Evolutionary conservation across 1,140 invertebrate genomes (phyloP), one percentile per base, ranked within the genome.

Genomic region (Nasonia longicornis): DNA sequence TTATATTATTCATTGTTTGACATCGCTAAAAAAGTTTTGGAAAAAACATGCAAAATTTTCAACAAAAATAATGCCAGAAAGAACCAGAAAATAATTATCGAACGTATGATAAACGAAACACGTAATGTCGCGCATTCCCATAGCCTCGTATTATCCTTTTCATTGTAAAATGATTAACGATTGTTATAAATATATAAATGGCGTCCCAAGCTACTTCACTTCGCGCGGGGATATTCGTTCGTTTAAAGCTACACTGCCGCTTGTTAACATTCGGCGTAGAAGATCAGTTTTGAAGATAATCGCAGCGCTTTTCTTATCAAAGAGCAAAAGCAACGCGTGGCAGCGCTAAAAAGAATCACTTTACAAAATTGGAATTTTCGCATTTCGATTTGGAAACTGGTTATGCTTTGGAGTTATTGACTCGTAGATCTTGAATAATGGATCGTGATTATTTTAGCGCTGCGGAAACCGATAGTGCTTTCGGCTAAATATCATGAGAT

Each of bases 151-250:
- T 71, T 64, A 35, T 66, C 16, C 64, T 64, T 70, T 29, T 6
- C 45, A 71, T 79, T 64, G 70, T 80, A 81, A 83, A 87, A 86
- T 82, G 83, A 83, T 83, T 86, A 86, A 86, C 79, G 77, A 85
- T 85, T 83, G 66, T 87, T 87, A 87, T 86, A 87, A 87, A 87
- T 87, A 87, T 87, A 87, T 84, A 87, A 87, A 87, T 83, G 83
- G 45, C 42, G 16, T 16, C 20, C 45, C 22, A 58, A 75, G 38
- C 58, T 69, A 69, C 14, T 48, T 11, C 8, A 67, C 12, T 8
- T 58, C 29, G 35, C 35, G n/a, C 22, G n/a, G 20, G 8, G 26
- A 72, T 16, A 70, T 22, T 3, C 38, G 16, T 42, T 63, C 22
- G 16, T 77, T 77, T 42, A 38, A 73, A 11, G 67, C 69, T 71